phyloP scores from a whole-genome alignment of 1,140 invertebrate genomes.

The Leptestheria dahalacensis region DNA sequence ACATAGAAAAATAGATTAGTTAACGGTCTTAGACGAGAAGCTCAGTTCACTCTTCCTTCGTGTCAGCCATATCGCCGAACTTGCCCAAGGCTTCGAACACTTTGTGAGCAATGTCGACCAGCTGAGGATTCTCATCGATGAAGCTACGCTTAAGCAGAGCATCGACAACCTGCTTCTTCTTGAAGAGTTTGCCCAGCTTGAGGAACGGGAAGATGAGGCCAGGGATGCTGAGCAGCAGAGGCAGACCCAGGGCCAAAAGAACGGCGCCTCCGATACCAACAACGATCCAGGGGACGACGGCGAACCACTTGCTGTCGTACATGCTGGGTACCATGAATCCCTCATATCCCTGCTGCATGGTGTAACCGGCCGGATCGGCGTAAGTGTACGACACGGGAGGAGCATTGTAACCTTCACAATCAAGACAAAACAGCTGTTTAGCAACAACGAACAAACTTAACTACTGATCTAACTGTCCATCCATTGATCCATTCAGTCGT shows the following conservation, averaged over 20 bases:
- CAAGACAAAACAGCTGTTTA: background rate
- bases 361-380: slow-evolving; percentile 3
- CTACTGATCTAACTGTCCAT: too few species aligned
- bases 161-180: background rate
- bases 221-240: background rate
- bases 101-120: background rate
- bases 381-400: background rate
- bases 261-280: background rate
- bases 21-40: too few species aligned
- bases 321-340: slow-evolving; percentile 3
- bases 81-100: background rate
- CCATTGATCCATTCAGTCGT: too few species aligned
- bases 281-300: background rate
- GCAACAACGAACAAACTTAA: too few species aligned
- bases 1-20: background rate
- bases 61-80: background rate
- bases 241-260: background rate
- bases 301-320: background rate
- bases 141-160: background rate
- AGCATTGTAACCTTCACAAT: background rate
- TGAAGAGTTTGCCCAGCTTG: background rate
- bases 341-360: slow-evolving; percentile 8
- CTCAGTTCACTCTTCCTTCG: background rate
- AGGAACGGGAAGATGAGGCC: background rate
- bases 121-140: background rate